phyloP scores from a whole-genome alignment of 2,888 invertebrate genomes.

The Lasioglossum marginatum region DNA sequence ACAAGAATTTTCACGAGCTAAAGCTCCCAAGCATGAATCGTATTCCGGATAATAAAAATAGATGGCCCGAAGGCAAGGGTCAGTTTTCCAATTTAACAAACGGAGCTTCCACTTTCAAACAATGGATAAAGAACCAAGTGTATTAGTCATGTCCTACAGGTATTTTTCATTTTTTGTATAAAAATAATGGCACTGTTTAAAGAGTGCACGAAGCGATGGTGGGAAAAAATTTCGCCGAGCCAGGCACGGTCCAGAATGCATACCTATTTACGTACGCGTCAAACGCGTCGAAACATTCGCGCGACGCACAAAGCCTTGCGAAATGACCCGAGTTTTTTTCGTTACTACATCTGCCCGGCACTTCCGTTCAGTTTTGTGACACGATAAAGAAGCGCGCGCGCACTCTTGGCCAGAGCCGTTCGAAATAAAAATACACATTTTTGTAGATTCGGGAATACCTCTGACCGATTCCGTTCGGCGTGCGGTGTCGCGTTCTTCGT shows the following conservation, averaged over 20 bases:
- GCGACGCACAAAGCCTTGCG: neutral
- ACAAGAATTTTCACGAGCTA: neutral
- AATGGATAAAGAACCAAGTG: neutral
- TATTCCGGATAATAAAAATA: neutral
- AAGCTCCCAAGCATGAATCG: neutral
- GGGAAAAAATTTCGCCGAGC: too few relatives aligned
- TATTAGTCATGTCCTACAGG: neutral
- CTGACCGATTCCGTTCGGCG: neutral
- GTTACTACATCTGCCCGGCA: neutral
- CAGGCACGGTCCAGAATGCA: too few relatives aligned
- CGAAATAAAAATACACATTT: neutral
- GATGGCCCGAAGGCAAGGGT: neutral
- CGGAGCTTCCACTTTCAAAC: neutral
- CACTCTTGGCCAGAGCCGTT: neutral
- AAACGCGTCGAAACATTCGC: neutral
- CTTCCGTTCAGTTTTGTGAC: neutral
- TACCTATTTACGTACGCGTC: neutral
- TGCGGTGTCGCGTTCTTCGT: neutral
- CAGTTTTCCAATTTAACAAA: neutral
- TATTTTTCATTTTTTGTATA: neutral
- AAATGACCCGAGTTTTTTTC: neutral
- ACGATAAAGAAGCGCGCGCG: neutral
- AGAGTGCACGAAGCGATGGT: neutral
- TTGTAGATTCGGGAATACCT: neutral
- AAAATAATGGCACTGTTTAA: neutral